Conservation (phyloP, 2,113 vertebrate species). For the Hippocampus abdominalis region DNA sequence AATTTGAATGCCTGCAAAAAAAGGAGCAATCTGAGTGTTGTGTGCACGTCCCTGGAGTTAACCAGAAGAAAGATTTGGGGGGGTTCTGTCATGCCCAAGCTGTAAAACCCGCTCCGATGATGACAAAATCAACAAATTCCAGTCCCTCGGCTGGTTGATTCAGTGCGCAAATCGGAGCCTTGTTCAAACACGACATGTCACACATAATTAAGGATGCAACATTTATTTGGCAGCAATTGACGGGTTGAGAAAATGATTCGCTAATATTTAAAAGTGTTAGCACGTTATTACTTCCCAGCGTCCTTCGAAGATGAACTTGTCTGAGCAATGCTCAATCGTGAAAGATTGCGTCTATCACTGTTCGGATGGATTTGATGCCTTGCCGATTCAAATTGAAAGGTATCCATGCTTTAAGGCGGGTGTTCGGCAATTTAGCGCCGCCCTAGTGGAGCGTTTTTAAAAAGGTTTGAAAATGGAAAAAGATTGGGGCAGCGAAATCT, state of each 20-base stretch:
- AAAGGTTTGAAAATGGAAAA: too few species aligned
- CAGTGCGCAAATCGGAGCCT: constrained; percentile 17
- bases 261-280: not conserved
- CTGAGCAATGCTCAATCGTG: not conserved
- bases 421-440: too few species aligned
- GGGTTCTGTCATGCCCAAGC: not conserved
- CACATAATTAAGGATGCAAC: not conserved
- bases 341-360: not conserved
- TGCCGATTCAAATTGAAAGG: too few species aligned
- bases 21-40: not conserved
- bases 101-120: constrained; percentile 7
- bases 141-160: constrained; percentile 23
- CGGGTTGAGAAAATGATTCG: not conserved
- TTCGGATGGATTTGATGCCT: not conserved
- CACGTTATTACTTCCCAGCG: not conserved
- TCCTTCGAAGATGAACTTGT: not conserved
- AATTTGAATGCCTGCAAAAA: constrained; percentile 12
- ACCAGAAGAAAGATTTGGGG: not conserved
- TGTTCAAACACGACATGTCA: not conserved
- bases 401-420: not conserved
- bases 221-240: not conserved
- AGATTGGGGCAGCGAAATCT: too few species aligned
- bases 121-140: constrained; percentile 33
- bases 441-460: too few species aligned
- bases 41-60: not conserved